Evolutionary conservation across 1,140 invertebrate genomes (phyloP), one percentile per base, ranked within the genome.

Genomic region (Papilio polytes): DNA sequence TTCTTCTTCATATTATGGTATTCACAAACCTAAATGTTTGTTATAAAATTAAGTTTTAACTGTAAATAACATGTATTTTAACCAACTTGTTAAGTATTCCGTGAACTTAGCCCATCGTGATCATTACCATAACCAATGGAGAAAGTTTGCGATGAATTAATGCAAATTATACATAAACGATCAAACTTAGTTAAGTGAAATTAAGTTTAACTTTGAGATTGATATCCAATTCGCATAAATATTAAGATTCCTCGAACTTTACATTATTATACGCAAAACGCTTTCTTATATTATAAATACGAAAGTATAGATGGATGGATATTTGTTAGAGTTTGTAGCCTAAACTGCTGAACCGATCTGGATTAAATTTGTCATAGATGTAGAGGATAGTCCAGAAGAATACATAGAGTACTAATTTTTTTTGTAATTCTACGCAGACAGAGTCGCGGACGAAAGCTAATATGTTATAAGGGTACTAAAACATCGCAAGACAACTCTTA

Each of bases 11-110:
- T 41, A 8, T 41, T 41, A 41, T 41, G 8, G 36, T 41, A 41
- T 15, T 56, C n/a, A 56, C n/a, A 56, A 53, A 56, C 53, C 53
- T n/a, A 56, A 18, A 20, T 56, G 4, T 56, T 56, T 15, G 31
- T 18, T 13, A 18, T 56, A 20, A 56, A 20, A 7, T 8, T 20
- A n/a, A 56, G n/a, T 18, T 56, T 20, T 26, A 63, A 63, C 10
- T 63, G 59, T 63, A 22, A 63, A 12, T 9, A 22, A 10, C 20
- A 74, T 74, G 18, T 48, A 6, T 77, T 56, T 41, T 48, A 78
- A 31, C 76, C 51, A 78, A 78, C 76, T 78, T 78, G 36, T 20
- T 59, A 56, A 78, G 53, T n/a, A 78, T 78, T 56, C 51, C 76
- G 76, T 78, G 22, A 78, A 77, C 7, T 77, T 56, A 53, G 31